These are phyloP conservation scores for Dicerorhinus sumatrensis DNA, from an alignment of 2,113 vertebrate species.

Conservation along the genomic window DNA sequence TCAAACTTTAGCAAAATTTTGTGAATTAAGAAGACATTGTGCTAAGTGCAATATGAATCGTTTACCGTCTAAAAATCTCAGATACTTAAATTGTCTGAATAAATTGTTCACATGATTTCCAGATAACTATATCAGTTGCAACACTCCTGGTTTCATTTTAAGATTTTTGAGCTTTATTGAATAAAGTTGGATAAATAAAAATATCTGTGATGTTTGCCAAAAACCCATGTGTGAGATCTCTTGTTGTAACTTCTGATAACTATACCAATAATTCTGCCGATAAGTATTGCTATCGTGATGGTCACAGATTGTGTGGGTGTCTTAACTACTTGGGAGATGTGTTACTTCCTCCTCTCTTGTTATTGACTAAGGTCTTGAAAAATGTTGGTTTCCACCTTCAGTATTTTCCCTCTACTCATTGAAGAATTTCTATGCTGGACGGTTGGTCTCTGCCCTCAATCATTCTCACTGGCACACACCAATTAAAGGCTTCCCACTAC, in stretches of 20 bases:
- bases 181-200: background rate
- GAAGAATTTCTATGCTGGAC: background rate
- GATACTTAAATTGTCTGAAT: background rate
- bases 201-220: background rate
- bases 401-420: background rate
- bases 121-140: background rate
- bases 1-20: background rate
- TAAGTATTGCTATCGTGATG: background rate
- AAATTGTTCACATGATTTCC: background rate
- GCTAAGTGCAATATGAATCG: background rate
- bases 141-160: background rate
- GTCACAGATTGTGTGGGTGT: background rate
- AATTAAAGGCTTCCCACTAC: background rate
- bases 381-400: background rate
- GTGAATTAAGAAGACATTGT: background rate
- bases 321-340: background rate
- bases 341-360: background rate
- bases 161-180: background rate
- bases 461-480: background rate
- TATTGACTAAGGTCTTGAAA: slow-evolving; percentile 29
- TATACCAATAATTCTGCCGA: background rate
- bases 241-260: background rate
- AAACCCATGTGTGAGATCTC: background rate
- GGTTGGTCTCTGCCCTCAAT: background rate
- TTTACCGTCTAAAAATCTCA: background rate